phyloP scores from a whole-genome alignment of 2,113 vertebrate genomes.

The Cryptoleucopteryx plumbea region DNA sequence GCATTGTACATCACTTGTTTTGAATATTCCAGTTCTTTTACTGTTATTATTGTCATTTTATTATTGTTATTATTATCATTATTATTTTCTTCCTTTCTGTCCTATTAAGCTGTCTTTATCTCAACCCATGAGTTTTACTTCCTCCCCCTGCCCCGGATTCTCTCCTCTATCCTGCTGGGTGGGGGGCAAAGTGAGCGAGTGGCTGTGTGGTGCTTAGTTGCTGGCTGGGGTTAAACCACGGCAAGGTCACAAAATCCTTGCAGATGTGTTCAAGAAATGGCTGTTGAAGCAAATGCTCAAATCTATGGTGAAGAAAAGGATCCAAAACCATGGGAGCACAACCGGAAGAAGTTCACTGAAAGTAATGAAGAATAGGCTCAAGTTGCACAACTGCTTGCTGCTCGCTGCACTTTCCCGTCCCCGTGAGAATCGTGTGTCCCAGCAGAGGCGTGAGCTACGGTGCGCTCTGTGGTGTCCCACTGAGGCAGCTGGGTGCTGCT shows the following conservation, averaged over 20 bases:
- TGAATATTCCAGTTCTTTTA: too few relatives aligned
- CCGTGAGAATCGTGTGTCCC: fast-evolving
- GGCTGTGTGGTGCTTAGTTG: too few relatives aligned
- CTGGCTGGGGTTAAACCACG: too few relatives aligned
- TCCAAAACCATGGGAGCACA: neutral
- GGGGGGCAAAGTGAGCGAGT: too few relatives aligned
- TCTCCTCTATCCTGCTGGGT: too few relatives aligned
- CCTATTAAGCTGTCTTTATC: too few relatives aligned
- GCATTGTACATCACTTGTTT: too few relatives aligned
- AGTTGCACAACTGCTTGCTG: neutral
- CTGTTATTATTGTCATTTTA: too few relatives aligned
- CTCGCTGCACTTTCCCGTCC: neutral
- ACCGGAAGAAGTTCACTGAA: neutral
- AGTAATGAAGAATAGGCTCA: neutral
- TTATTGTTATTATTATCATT: too few relatives aligned
- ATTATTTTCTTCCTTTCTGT: too few relatives aligned
- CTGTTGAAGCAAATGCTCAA: neutral
- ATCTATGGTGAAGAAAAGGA: neutral
- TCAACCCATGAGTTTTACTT: too few relatives aligned
- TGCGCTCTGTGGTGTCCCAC: fast-evolving
- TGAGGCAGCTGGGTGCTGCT: neutral
- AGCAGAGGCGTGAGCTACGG: neutral
- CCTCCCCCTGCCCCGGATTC: too few relatives aligned
- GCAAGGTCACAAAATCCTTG: neutral
- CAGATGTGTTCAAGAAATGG: neutral